Evolutionary conservation across 2,113 vertebrate genomes (phyloP).

Genomic region (Bombycilla garrulus): DNA sequence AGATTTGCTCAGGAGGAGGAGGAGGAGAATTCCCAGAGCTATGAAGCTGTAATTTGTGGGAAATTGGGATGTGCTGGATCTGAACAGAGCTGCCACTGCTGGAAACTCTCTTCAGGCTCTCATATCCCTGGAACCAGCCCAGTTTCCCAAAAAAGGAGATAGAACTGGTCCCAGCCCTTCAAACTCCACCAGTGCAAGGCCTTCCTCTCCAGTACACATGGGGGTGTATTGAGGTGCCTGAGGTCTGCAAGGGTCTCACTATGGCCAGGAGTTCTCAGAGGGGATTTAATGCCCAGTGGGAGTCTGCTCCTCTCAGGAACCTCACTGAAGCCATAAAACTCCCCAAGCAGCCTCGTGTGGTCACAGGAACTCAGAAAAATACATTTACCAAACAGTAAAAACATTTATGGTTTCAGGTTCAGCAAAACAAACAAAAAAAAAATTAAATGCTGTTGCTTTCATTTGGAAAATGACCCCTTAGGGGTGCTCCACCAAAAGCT

Average conservation of each 20-base stretch:
- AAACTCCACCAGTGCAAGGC: neutral
- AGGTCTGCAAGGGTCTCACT: neutral
- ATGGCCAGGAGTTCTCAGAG: neutral
- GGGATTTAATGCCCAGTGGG: neutral
- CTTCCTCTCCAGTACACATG: neutral
- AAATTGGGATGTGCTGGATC: neutral
- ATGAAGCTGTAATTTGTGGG: neutral
- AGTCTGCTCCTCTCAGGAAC: neutral
- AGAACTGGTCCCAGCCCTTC: neutral
- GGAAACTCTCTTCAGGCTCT: neutral
- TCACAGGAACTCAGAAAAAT: neutral
- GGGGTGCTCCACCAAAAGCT: neutral
- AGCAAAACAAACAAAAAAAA: neutral
- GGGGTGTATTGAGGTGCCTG: rapidly evolving
- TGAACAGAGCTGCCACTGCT: neutral
- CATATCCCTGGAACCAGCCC: neutral
- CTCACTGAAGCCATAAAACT: neutral
- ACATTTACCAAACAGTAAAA: neutral
- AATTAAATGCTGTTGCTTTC: neutral
- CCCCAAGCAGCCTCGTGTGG: neutral
- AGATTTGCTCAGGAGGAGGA: neutral
- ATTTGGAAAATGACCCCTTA: neutral
- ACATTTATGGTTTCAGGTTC: neutral
- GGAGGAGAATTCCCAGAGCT: neutral
- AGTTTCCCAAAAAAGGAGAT: neutral